Evolutionary conservation across 2,797 vertebrate species (phyloP).

Genomic region (Muraenolepis orangiensis): DNA sequence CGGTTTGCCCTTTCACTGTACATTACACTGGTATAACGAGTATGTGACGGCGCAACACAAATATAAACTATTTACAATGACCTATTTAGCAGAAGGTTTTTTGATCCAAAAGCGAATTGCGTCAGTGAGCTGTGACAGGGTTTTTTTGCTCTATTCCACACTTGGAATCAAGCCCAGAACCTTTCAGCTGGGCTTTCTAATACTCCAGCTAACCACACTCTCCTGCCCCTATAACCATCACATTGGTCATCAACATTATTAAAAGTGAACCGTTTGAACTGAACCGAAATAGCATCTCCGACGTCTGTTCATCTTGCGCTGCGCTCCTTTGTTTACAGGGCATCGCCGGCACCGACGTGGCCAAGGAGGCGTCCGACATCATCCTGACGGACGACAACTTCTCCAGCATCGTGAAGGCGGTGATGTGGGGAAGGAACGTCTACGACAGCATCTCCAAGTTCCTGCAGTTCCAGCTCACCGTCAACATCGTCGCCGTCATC

Average conservation of each 20-base stretch:
- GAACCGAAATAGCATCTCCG: too few species aligned
- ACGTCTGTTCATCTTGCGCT: not conserved
- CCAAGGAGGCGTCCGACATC: conserved; percentile 99
- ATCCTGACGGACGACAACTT: conserved; percentile 99
- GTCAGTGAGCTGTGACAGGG: not conserved
- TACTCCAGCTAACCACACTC: too few species aligned
- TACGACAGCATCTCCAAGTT: conserved; percentile 99
- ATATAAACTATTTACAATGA: not conserved
- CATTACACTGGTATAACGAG: not conserved
- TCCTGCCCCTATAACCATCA: too few species aligned
- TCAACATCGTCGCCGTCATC: conserved; percentile 97
- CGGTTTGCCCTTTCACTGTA: not conserved
- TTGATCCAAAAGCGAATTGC: too few species aligned
- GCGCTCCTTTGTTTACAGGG: conserved; percentile 78
- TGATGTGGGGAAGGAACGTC: conserved; percentile 99
- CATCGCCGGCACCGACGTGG: conserved; percentile 96
- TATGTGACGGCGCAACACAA: not conserved
- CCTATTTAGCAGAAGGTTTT: too few species aligned
- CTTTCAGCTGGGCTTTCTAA: not conserved
- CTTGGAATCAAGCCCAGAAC: too few species aligned
- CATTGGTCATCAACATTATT: too few species aligned
- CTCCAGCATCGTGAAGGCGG: conserved; percentile 96
- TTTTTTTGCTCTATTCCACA: not conserved
- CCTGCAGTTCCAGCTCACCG: conserved; percentile 98
- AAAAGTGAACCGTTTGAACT: too few species aligned